Conservation (phyloP, 2,113 vertebrate genomes). For the Pachycephala philippinensis region DNA sequence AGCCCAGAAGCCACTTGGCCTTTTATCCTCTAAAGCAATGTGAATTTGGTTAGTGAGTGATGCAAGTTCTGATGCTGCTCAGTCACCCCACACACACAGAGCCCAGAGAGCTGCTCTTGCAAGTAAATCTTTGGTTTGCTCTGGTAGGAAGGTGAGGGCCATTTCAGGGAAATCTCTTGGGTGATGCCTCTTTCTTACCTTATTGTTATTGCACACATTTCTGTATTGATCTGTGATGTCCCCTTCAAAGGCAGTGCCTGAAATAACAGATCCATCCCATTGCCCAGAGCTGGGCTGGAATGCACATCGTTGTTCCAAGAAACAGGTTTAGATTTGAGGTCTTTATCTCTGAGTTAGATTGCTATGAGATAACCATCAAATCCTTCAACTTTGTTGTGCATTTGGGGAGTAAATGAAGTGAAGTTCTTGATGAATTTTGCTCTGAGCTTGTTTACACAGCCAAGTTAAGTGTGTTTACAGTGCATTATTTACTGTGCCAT, state of each 20-base stretch:
- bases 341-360: background rate
- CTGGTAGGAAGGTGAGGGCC: background rate
- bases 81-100: background rate
- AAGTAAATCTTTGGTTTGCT: background rate
- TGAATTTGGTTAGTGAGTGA: background rate
- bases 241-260: background rate
- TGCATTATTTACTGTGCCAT: background rate
- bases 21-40: background rate
- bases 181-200: background rate
- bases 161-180: background rate
- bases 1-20: background rate
- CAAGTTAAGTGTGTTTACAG: background rate
- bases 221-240: background rate
- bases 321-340: background rate
- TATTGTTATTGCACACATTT: background rate
- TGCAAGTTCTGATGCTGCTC: background rate
- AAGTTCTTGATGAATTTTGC: background rate
- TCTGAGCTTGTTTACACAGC: background rate
- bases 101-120: background rate
- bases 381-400: background rate
- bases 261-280: background rate
- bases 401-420: background rate
- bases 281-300: background rate
- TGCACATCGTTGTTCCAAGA: background rate
- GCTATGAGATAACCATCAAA: background rate